Evolutionary conservation across 1,140 invertebrate species (phyloP).

Genomic region (Helicoverpa armigera): DNA sequence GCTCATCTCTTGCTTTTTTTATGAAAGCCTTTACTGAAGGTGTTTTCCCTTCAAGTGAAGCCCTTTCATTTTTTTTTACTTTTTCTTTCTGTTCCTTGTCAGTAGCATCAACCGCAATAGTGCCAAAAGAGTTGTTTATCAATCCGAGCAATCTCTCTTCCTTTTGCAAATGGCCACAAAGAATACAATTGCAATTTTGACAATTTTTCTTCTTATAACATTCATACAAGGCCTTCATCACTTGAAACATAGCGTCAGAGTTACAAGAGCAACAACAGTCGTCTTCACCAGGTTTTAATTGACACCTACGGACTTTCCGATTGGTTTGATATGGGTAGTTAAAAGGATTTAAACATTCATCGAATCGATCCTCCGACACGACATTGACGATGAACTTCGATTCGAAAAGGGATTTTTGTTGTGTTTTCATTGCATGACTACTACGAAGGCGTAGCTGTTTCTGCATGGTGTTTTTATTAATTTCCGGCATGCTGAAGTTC

Average conservation of each 20-base stretch:
- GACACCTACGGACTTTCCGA: slow-evolving; percentile 67
- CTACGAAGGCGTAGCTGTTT: not conserved
- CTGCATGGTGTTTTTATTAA: not conserved
- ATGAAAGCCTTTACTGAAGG: slow-evolving; percentile 1
- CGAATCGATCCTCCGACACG: slow-evolving; percentile 25
- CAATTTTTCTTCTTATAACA: slow-evolving; percentile 78
- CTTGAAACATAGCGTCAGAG: slow-evolving; percentile 77
- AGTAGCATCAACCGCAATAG: no score
- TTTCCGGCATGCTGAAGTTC: slow-evolving; percentile 40
- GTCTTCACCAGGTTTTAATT: slow-evolving; percentile 65
- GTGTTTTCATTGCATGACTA: not conserved
- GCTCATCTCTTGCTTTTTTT: slow-evolving; percentile 39
- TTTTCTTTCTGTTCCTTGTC: slow-evolving; percentile 55
- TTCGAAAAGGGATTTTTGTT: slow-evolving; percentile 15
- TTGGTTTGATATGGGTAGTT: slow-evolving; percentile 32
- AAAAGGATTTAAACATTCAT: slow-evolving; percentile 21
- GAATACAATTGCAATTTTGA: slow-evolving; percentile 72
- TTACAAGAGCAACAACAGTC: slow-evolving; percentile 73
- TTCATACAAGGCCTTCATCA: slow-evolving; percentile 75
- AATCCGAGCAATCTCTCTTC: slow-evolving; percentile 30
- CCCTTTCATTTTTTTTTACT: slow-evolving; percentile 33
- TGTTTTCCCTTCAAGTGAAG: slow-evolving; percentile 60
- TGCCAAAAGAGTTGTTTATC: slow-evolving; percentile 54
- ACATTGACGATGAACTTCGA: slow-evolving; percentile 49
- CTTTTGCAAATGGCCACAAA: slow-evolving; percentile 67